Evolutionary conservation across 2,888 invertebrate genomes (phyloP), one percentile per base, ranked within the genome.

Genomic region (Athalia circularis): DNA sequence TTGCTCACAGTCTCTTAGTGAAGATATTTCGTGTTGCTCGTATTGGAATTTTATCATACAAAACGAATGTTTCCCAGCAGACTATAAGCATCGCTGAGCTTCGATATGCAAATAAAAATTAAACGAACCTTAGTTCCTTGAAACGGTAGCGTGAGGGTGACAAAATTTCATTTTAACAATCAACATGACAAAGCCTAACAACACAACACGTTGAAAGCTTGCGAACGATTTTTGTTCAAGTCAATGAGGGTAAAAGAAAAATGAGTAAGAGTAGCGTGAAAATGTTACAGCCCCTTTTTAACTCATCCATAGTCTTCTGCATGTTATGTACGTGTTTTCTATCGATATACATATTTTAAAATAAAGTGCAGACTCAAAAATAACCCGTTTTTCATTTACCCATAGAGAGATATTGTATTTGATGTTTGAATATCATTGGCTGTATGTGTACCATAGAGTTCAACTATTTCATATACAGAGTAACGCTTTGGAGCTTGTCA

Each of bases 261-360:
- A 54, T 64, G 50, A 65, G 54, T 8, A 65, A 65, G 9, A 11
- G 6, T 77, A 72, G 59, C 47, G 5, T 77, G 29, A 13, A 67
- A 45, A 29, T n/a, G 6, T 77, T 74, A 45, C 15, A 15, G n/a
- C 61, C 45, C 13, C 54, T 74, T 65, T 29, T 57, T 48, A 64
- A 74, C 65, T 70, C 81, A 79, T 82, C 79, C 79, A 82, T 79
- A 80, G 85, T 87, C 86, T 86, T 87, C 84, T 87, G 86, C 86
- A 88, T 88, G 86, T 88, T 87, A 86, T 86, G 86, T 88, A 88
- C 85, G 88, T 87, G 86, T 89, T 88, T 89, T 89, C 84, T 89
- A 88, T 88, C 85, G 85, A 87, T 88, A 87, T 86, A 87, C 87
- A 85, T 87, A 89, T 88, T 88, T 88, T 88, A 84, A 87, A 89